Percentiles rank a stretch among this genome's conserved stretches.
Evolutionary conservation across 1,140 invertebrate genomes (phyloP).

Genomic region (Periplaneta americana): DNA sequence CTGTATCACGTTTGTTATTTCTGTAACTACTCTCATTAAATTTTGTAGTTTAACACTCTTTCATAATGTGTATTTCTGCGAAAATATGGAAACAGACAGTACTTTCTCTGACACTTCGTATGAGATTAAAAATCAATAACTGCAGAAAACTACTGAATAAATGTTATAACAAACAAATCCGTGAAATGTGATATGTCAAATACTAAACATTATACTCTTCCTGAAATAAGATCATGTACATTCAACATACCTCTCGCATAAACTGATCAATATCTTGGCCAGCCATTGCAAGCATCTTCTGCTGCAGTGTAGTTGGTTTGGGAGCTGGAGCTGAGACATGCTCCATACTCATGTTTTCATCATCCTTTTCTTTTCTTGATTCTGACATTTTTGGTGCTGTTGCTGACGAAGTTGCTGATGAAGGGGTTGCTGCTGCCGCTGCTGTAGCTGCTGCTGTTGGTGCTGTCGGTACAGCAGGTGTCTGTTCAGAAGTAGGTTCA

Average conservation of each 20-base stretch:
- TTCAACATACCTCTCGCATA: conserved; percentile 63
- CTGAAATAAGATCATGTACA: no score
- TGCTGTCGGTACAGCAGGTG: neutral
- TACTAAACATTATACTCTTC: no score
- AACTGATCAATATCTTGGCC: conserved; percentile 89
- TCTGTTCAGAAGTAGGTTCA: neutral
- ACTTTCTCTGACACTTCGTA: no score
- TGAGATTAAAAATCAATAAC: no score
- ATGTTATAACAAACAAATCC: no score
- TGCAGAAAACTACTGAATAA: no score
- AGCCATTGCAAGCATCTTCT: conserved; percentile 77
- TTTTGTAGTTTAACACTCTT: no score
- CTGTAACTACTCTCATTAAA: no score
- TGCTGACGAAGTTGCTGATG: neutral
- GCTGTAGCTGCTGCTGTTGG: neutral
- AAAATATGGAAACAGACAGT: no score
- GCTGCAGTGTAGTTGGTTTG: conserved; percentile 70
- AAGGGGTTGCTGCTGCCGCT: neutral
- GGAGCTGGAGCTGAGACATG: conserved; percentile 27
- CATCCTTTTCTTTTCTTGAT: conserved; percentile 31
- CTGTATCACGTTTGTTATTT: no score
- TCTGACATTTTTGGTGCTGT: neutral
- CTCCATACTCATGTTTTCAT: neutral
- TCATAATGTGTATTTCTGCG: no score
- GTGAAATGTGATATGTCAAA: no score